Conservation (phyloP, 2,113 vertebrate species). For the Triplophysa siluroides region DNA sequence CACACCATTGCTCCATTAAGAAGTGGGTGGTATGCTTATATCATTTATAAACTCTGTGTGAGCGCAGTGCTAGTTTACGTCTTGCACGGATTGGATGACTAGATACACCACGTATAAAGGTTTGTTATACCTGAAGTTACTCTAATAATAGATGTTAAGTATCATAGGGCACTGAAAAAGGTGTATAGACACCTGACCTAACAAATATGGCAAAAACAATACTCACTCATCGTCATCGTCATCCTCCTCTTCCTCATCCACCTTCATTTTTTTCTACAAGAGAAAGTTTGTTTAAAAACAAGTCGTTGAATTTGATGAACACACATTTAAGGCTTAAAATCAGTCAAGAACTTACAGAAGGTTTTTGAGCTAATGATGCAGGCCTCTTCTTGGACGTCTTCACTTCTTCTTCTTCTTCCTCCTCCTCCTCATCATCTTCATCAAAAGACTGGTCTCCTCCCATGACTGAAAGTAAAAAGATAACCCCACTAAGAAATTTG, state of each 20-base stretch:
- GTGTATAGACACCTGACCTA: no score
- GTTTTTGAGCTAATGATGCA: slow-evolving; percentile 33
- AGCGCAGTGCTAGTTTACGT: no score
- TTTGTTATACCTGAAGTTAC: no score
- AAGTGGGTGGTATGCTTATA: no score
- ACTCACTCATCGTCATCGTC: slow-evolving; percentile 67
- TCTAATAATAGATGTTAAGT: no score
- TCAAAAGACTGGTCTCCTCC: slow-evolving; percentile 68
- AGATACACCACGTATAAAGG: no score
- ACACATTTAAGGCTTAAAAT: background rate
- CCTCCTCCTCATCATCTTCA: slow-evolving; percentile 63
- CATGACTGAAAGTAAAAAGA: slow-evolving; percentile 61
- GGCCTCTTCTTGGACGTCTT: slow-evolving; percentile 66
- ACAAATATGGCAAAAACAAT: background rate
- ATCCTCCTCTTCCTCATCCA: slow-evolving; percentile 52
- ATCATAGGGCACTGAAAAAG: no score
- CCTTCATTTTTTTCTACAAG: slow-evolving; percentile 73
- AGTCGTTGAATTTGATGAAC: background rate
- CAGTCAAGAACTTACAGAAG: slow-evolving; percentile 35
- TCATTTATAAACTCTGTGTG: no score
- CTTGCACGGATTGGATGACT: no score
- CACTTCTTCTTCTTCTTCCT: slow-evolving; percentile 61
- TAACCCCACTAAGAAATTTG: background rate
- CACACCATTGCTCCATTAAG: no score
- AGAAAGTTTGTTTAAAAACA: background rate